Base-by-base conservation (phyloP, 2,888 invertebrate genomes). In the Cylindroiulus punctatus region DNA sequence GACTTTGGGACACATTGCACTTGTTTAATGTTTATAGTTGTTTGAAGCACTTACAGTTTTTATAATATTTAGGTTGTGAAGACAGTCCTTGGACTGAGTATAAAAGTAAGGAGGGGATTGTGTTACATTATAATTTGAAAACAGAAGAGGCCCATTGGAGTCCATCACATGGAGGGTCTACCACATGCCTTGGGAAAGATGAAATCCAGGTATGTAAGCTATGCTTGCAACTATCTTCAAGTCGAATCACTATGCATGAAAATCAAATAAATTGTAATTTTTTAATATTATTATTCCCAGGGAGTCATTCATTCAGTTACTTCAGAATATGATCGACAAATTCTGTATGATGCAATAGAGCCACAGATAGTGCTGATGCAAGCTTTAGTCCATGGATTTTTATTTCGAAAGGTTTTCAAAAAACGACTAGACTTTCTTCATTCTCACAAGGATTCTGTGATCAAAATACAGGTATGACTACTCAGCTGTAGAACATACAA, bases 351-450 rank as follows among this genome's bases (percentile, higher is more conserved):
- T 84, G 88, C 90, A 22, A 90, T 90, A 86, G 90, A 91, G 86
- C 88, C 89, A 90, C 88, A 90, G 86, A 91, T 94, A 36, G 90
- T 92, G 5, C 92, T 91, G 88, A 90, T 94, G 65, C 95, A 95
- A 91, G 93, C 94, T 0, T 90, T 91, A 83, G 92, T 92, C 85
- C 92, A 93, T 88, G 95, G 94, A 22, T 94, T 93, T 89, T 90
- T 94, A 52, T 90, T 92, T 4, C 92, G 94, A 84, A 92, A 92
- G 89, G 91, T 92, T 87, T 91, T 92, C 87, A 88, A 88, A 19
- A 88, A 89, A 22, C 87, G 90, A 22, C 87, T 89, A 42, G 85
- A 88, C 42, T 90, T 89, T 88, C 89, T 90, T 85, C 87, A 89
- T 14, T 88, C 88, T 4, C 90, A 91, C 85, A 88, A 89, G 44